Evolutionary conservation across 1,140 invertebrate genomes (phyloP).

Genomic region (Oreohelix idahoensis): DNA sequence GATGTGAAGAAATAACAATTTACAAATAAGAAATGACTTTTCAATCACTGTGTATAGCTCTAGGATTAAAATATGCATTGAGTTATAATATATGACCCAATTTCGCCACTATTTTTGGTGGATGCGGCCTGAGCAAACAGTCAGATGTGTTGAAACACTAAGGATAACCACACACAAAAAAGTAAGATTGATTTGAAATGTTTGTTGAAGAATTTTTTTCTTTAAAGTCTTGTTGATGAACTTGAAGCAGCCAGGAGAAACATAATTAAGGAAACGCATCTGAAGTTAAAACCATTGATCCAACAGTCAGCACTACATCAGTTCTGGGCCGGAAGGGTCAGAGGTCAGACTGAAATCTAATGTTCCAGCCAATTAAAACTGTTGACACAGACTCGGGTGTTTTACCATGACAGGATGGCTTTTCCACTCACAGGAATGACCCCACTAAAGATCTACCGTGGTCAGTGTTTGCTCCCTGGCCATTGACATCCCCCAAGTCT

Average conservation of each 20-base stretch:
- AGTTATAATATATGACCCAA: too few species aligned
- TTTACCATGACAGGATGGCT: not conserved
- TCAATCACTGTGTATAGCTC: too few species aligned
- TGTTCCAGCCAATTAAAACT: conserved; percentile 46
- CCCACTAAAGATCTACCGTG: conserved; percentile 21
- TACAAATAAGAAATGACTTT: too few species aligned
- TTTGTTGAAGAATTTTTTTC: too few species aligned
- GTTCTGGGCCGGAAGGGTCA: conserved; percentile 18
- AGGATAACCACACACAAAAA: too few species aligned
- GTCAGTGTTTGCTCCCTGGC: conserved; percentile 38
- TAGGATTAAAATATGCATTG: too few species aligned
- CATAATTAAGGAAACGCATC: conserved; percentile 5
- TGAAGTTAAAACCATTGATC: conserved; percentile 21
- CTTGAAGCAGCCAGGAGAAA: not conserved
- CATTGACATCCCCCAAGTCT: conserved; percentile 6
- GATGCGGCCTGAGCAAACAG: too few species aligned
- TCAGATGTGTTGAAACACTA: too few species aligned
- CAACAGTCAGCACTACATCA: not conserved
- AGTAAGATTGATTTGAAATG: too few species aligned
- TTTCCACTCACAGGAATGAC: conserved; percentile 20
- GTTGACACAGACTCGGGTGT: conserved; percentile 35
- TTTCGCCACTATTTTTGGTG: too few species aligned
- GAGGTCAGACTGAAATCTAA: conserved; percentile 43
- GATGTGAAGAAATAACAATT: too few species aligned
- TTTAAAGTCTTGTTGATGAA: too few species aligned